Conservation (phyloP, 1,140 invertebrate genomes). For the Aphidius ervi region DNA sequence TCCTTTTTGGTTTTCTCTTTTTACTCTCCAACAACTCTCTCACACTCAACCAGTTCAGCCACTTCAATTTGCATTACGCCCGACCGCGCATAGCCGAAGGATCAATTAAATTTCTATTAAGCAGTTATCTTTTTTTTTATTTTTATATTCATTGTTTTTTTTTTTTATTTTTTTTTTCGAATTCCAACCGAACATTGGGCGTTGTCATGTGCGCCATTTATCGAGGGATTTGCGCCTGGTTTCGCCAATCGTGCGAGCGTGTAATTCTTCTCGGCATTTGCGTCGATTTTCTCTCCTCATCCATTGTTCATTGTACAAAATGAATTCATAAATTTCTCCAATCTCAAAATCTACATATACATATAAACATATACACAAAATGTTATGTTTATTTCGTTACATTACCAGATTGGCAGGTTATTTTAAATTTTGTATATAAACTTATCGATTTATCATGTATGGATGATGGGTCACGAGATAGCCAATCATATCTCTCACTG, state of each 20-base stretch:
- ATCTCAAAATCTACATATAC: too few relatives aligned
- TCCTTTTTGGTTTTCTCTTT: background rate
- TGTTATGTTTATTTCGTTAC: too few relatives aligned
- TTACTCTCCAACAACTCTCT: constrained; percentile 5
- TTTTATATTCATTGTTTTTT: constrained; percentile 31
- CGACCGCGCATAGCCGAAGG: constrained; percentile 46
- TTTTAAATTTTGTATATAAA: too few relatives aligned
- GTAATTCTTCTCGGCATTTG: background rate
- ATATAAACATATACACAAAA: too few relatives aligned
- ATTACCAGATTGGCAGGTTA: too few relatives aligned
- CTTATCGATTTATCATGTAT: too few relatives aligned
- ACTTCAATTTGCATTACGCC: constrained; percentile 47
- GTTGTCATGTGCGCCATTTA: constrained; percentile 9
- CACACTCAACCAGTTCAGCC: constrained; percentile 25
- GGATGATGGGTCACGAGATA: too few relatives aligned
- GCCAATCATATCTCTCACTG: too few relatives aligned
- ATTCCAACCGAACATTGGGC: background rate
- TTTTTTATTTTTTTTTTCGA: constrained; percentile 32
- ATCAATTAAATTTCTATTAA: constrained; percentile 54
- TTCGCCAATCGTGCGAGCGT: constrained; percentile 6
- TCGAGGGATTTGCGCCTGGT: constrained; percentile 6
- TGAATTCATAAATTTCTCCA: too few relatives aligned
- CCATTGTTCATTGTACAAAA: too few relatives aligned
- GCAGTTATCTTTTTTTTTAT: constrained; percentile 37
- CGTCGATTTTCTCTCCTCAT: too few relatives aligned